A percentile compares a stretch with the other conserved stretches of the same genome.
Conservation (phyloP, 1,140 invertebrate species). For the Macrostomum lignano region DNA sequence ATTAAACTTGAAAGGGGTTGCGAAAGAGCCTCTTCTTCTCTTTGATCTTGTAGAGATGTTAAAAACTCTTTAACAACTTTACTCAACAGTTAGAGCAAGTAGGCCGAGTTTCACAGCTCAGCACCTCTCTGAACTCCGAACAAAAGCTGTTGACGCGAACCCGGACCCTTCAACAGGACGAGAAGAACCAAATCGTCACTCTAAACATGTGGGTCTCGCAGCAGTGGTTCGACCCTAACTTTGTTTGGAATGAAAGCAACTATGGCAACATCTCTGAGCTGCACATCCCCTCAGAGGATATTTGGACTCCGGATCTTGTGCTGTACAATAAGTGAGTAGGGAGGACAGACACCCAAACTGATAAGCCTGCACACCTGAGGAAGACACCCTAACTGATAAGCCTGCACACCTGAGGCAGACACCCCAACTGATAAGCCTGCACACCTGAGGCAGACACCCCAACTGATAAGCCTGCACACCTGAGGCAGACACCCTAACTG, state of each 20-base stretch:
- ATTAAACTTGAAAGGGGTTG: too few species aligned
- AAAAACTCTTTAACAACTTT: too few species aligned
- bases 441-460: too few species aligned
- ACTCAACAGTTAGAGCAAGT: too few species aligned
- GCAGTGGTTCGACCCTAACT: conserved; percentile 72
- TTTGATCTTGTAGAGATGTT: too few species aligned
- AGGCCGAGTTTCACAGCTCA: too few species aligned
- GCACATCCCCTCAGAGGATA: conserved; percentile 37
- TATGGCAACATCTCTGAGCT: conserved; percentile 58
- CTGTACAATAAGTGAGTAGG: conserved; percentile 25
- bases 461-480: too few species aligned
- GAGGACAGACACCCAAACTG: background rate
- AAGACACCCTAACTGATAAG: conserved; percentile 1
- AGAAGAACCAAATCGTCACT: conserved; percentile 24
- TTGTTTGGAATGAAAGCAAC: conserved; percentile 69
- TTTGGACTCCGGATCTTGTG: conserved; percentile 40
- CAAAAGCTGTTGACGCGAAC: background rate
- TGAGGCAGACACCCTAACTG: too few species aligned
- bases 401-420: background rate
- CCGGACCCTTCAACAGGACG: conserved; percentile 11
- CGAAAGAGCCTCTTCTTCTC: too few species aligned
- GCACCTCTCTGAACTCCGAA: too few species aligned
- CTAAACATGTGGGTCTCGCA: conserved; percentile 22
- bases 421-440: too few species aligned
- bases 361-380: background rate